A percentile compares a stretch with the other conserved stretches of the same genome.
phyloP scores from a whole-genome alignment of 2,113 vertebrate species.

The Hippocampus barbouri region DNA sequence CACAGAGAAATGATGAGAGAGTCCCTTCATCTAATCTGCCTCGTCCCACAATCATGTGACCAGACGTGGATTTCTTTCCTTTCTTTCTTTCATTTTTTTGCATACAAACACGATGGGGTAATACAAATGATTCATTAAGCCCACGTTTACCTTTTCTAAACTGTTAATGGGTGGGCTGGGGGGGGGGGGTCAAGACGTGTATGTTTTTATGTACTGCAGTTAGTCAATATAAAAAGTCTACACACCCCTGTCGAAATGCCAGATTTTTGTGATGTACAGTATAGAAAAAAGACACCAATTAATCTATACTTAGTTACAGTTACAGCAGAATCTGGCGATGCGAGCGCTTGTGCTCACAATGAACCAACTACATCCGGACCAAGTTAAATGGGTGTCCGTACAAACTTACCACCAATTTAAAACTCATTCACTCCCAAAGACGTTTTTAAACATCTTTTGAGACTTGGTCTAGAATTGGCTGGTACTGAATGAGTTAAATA shows the following conservation, averaged over 20 bases:
- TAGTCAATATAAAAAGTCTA: neutral
- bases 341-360: too few species aligned
- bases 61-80: neutral
- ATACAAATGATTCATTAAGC: neutral
- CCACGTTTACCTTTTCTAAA: neutral
- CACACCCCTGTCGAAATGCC: neutral
- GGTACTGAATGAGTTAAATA: neutral
- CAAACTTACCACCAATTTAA: neutral
- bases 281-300: too few species aligned
- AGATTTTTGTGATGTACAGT: too few species aligned
- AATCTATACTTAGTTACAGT: too few species aligned
- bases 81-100: too few species aligned
- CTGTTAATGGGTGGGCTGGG: neutral
- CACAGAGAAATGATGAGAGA: neutral
- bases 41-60: conserved; percentile 66
- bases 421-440: too few species aligned
- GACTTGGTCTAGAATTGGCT: too few species aligned
- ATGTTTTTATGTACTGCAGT: neutral
- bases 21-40: conserved; percentile 48
- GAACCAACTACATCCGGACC: too few species aligned
- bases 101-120: neutral
- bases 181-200: too few species aligned
- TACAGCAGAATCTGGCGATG: too few species aligned
- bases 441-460: too few species aligned
- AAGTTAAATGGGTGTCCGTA: too few species aligned